phyloP scores from a whole-genome alignment of 2,797 vertebrate species.

The Coregonus sp. region DNA sequence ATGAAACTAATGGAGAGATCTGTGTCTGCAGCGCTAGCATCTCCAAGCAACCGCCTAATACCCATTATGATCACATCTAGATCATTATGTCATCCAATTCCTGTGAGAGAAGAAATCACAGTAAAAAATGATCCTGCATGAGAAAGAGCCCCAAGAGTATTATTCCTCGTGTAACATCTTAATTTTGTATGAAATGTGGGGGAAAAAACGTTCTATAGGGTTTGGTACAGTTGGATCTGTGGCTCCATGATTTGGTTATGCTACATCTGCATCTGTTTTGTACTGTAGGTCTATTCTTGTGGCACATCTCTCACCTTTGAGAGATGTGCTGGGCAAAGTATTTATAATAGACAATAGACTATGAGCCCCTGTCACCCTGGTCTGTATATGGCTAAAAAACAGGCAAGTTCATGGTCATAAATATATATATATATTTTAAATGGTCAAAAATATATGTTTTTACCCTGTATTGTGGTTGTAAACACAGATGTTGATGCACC shows the following conservation, averaged over 20 bases:
- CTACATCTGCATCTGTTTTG: slow-evolving; percentile 57
- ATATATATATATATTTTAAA: not conserved
- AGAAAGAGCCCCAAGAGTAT: slow-evolving; percentile 32
- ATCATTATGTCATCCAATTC: slow-evolving; percentile 53
- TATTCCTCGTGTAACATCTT: slow-evolving; percentile 45
- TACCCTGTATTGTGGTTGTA: not conserved
- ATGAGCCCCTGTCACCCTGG: not conserved
- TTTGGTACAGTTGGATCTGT: slow-evolving; percentile 37
- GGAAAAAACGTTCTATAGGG: slow-evolving; percentile 42
- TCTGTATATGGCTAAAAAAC: not conserved
- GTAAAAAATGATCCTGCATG: slow-evolving; percentile 50
- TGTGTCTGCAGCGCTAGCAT: slow-evolving; percentile 37
- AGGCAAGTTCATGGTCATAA: not conserved
- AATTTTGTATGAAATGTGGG: slow-evolving; percentile 49
- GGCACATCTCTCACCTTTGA: slow-evolving; percentile 27
- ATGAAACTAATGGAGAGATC: not conserved
- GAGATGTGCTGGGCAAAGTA: too few species aligned
- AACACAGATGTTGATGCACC: not conserved
- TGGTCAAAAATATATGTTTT: not conserved
- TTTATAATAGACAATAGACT: not conserved
- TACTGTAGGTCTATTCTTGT: slow-evolving; percentile 47
- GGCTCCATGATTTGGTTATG: slow-evolving; percentile 36
- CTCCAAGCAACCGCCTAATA: slow-evolving; percentile 4
- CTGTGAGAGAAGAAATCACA: slow-evolving; percentile 37
- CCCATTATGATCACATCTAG: not conserved